Conservation (phyloP, 2,888 invertebrate species). For the Gryllus longicercus region DNA sequence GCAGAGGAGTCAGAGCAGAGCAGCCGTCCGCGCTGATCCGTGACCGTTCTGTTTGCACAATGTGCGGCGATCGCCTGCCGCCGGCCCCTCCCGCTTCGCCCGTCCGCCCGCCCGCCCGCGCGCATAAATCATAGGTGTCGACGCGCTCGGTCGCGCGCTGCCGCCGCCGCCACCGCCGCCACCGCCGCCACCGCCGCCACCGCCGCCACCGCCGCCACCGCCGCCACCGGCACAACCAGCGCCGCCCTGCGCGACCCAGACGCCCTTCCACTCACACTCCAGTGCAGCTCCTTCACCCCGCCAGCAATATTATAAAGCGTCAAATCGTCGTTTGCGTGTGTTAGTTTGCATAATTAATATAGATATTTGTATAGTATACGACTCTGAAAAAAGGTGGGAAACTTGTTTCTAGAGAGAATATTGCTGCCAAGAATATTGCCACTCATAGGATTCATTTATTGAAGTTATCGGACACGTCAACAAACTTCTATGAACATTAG, state of each 20-base stretch:
- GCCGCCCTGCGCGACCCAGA: too few species aligned
- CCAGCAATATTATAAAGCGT: too few species aligned
- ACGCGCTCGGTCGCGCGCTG: neutral
- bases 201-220: neutral
- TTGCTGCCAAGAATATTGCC: too few species aligned
- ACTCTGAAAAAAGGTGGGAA: neutral
- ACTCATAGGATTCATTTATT: too few species aligned
- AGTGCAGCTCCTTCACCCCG: too few species aligned
- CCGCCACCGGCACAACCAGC: neutral
- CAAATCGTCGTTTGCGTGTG: too few species aligned
- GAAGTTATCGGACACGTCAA: too few species aligned
- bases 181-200: too few species aligned
- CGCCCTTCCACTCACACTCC: too few species aligned
- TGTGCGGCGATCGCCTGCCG: neutral
- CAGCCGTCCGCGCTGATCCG: neutral
- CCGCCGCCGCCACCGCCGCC: neutral
- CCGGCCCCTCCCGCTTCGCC: neutral
- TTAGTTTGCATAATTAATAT: neutral
- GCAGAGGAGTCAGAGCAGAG: too few species aligned
- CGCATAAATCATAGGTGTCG: conserved; percentile 17
- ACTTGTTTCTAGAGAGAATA: neutral
- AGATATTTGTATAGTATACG: neutral
- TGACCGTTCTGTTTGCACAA: neutral
- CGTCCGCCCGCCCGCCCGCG: neutral
- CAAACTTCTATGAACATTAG: too few species aligned